Conservation (phyloP, 2,113 vertebrate genomes). For the Equus quagga region DNA sequence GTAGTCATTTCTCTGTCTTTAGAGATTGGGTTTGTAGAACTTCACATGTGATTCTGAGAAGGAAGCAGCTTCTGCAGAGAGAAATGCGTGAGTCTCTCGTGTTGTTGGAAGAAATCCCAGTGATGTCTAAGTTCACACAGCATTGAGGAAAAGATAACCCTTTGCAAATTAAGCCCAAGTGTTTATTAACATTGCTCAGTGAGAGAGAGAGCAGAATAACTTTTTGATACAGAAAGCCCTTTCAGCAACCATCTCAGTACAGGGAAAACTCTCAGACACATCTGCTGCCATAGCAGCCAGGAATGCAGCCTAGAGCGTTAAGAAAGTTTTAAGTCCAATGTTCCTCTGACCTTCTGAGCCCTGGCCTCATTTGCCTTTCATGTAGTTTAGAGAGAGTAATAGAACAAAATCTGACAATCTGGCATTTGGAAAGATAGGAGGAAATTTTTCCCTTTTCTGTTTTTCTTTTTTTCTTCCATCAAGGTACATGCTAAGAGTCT, state of each 20-base stretch:
- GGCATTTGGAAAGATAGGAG: slow-evolving; percentile 42
- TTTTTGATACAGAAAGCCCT: slow-evolving; percentile 51
- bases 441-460: background rate
- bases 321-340: slow-evolving; percentile 23
- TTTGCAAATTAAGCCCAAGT: slow-evolving; percentile 23
- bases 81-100: background rate
- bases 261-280: background rate
- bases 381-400: slow-evolving; percentile 24
- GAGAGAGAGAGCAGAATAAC: slow-evolving; percentile 31
- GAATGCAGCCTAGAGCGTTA: slow-evolving; percentile 25
- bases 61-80: slow-evolving; percentile 38
- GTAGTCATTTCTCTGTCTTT: slow-evolving; percentile 9
- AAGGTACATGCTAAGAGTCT: background rate
- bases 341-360: slow-evolving; percentile 17
- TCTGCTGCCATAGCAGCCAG: slow-evolving; percentile 41
- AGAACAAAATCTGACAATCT: slow-evolving; percentile 36
- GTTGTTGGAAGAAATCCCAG: background rate
- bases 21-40: background rate
- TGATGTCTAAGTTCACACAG: background rate
- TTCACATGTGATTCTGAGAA: background rate
- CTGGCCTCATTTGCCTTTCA: slow-evolving; percentile 50
- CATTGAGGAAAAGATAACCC: slow-evolving; percentile 26
- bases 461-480: background rate
- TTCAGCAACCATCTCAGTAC: slow-evolving; percentile 1
- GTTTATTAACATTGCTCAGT: background rate